Evolutionary conservation across 2,113 vertebrate genomes (phyloP).

Genomic region (Aphelocoma coerulescens): DNA sequence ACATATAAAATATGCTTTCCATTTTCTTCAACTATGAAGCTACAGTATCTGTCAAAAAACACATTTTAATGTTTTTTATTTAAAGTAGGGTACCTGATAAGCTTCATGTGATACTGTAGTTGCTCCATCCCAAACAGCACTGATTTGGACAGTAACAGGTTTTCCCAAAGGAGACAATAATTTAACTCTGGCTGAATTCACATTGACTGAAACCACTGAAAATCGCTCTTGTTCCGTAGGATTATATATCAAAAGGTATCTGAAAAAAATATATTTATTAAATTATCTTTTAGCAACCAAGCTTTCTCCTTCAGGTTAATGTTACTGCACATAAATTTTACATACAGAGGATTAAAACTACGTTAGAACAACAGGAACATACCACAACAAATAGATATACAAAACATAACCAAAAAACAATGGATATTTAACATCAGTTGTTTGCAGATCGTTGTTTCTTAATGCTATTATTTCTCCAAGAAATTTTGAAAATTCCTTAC

Average conservation of each 20-base stretch:
- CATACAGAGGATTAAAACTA: not conserved
- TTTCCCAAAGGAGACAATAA: constrained; percentile 74
- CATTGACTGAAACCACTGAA: constrained; percentile 76
- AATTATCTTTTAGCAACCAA: constrained; percentile 10
- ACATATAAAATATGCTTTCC: not conserved
- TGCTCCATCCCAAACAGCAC: constrained; percentile 82
- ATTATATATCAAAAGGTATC: constrained; percentile 84
- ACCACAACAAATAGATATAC: constrained; percentile 32
- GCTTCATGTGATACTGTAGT: constrained; percentile 66
- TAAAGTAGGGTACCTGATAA: constrained; percentile 79
- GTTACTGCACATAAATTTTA: not conserved
- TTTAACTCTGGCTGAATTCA: constrained; percentile 73
- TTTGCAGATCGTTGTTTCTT: not conserved
- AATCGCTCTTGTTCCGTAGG: constrained; percentile 81
- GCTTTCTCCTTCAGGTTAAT: not conserved
- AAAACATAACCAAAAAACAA: constrained; percentile 28
- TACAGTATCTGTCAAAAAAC: not conserved
- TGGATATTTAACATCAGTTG: not conserved
- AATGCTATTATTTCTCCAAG: not conserved
- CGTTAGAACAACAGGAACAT: constrained; percentile 10
- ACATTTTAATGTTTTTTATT: not conserved
- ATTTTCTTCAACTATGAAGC: not conserved
- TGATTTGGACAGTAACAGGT: constrained; percentile 77
- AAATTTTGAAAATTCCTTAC: not conserved
- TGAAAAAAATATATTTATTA: constrained; percentile 62